Evolutionary conservation across 92 coral and sea anemone genomes (phyloP).

Genomic region (Epizoanthus ramosus): DNA sequence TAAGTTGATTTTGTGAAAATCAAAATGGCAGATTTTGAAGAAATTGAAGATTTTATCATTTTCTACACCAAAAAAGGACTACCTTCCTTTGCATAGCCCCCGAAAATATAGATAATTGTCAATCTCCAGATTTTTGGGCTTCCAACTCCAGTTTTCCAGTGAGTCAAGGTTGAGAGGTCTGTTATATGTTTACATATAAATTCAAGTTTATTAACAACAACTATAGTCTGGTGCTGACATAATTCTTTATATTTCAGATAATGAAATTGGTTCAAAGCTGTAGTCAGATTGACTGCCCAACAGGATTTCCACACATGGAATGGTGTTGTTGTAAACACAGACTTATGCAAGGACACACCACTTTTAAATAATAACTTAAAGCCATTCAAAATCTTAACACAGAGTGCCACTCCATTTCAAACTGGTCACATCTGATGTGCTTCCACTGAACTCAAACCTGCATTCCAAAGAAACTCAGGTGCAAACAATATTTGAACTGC

Average conservation of each 20-base stretch:
- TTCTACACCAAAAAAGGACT: too few species aligned
- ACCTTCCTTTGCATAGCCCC: too few species aligned
- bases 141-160: too few species aligned
- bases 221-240: too few species aligned
- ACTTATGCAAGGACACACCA: neutral
- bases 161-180: too few species aligned
- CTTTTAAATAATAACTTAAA: neutral
- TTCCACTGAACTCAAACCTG: neutral
- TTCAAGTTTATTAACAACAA: neutral
- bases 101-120: too few species aligned
- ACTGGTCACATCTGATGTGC: neutral
- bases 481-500: neutral
- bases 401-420: neutral
- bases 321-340: neutral
- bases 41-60: too few species aligned
- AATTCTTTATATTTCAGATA: neutral
- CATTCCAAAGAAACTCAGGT: neutral
- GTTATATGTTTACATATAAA: too few species aligned
- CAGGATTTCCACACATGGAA: neutral
- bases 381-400: neutral
- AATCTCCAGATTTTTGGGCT: too few species aligned
- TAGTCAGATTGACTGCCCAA: neutral
- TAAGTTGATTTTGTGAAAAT: too few species aligned
- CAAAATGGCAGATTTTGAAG: too few species aligned
- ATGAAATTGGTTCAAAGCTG: conserved; percentile 29